Evolutionary conservation across 2,113 vertebrate genomes (phyloP), one percentile per base, ranked within the genome.

Genomic region (Sapayoa aenigma): DNA sequence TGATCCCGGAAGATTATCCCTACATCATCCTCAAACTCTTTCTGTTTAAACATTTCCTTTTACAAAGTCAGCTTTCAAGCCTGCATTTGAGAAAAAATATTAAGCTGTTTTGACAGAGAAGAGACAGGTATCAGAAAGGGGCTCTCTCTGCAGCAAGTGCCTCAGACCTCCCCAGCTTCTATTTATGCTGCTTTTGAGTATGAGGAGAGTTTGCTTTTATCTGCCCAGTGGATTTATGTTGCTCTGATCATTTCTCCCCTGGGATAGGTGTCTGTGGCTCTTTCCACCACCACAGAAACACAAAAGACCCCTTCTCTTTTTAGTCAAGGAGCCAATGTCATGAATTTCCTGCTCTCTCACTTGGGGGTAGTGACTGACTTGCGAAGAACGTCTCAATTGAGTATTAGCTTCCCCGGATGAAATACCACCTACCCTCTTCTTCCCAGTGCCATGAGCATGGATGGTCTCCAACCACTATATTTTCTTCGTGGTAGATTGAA

Each of bases 261-360:
- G 78, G 88, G 86, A 89, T 91, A 59, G 58, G 41, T 63, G 37
- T 69, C 76, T 76, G 72, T 83, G 87, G 56, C 49, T 80, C 63
- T 58, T 83, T 89, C 87, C 63, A 56, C 58, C 68, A 59, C 66
- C 65, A 21, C 41, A 25, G 62, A 82, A 89, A 44, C 58, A 91
- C 87, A 89, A 86, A 85, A 79, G 59, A n/a, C n/a, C 76, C 83
- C 35, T 65, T 41, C 87, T 27, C 24, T 46, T 91, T 78, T 55
- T 21, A 37, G 65, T 87, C 79, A 23, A 69, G 81, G 35, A 71
- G 81, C 69, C 33, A 68, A 46, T 13, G 49, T 89, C 8, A 12
- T 76, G 53, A 52, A 87, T 92, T 94, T 97, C 94, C 90, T 95
- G 79, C 83, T 94, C 84, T 98, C 94, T 94, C 94, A 85, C 91